Evolutionary conservation across 2,113 vertebrate species (phyloP).

Genomic region (Diphyllodes magnificus): DNA sequence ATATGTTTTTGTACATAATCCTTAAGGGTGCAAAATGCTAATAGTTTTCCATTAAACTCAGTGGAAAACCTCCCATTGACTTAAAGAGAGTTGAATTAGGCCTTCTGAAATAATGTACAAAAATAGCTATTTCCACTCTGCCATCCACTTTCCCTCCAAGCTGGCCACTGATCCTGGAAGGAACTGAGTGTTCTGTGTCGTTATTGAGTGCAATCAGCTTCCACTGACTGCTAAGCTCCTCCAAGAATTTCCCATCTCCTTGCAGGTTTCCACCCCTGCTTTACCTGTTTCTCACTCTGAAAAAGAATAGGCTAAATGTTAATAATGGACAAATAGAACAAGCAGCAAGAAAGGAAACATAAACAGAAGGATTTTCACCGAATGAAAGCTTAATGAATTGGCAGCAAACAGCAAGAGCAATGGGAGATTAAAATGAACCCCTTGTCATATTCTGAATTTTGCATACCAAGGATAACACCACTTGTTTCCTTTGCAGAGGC

Average conservation of each 20-base stretch:
- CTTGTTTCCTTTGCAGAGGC: background rate
- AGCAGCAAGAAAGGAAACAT: background rate
- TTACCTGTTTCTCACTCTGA: background rate
- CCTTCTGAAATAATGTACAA: background rate
- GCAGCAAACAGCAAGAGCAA: background rate
- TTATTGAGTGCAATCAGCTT: background rate
- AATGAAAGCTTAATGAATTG: background rate
- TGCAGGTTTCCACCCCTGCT: background rate
- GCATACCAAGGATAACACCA: background rate
- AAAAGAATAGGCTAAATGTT: background rate
- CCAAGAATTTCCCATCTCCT: background rate
- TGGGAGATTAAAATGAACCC: background rate
- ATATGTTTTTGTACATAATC: background rate
- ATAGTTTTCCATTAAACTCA: background rate
- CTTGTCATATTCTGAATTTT: background rate
- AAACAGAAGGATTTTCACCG: background rate
- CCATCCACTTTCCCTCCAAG: background rate
- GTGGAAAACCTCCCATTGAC: background rate
- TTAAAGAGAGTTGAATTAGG: background rate
- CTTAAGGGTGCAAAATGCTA: background rate
- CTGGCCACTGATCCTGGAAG: background rate
- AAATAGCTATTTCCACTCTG: background rate
- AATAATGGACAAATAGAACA: background rate
- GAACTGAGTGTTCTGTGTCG: background rate
- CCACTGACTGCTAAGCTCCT: background rate